Conservation (phyloP, 2,888 invertebrate species). For the Dendrolimus houi region DNA sequence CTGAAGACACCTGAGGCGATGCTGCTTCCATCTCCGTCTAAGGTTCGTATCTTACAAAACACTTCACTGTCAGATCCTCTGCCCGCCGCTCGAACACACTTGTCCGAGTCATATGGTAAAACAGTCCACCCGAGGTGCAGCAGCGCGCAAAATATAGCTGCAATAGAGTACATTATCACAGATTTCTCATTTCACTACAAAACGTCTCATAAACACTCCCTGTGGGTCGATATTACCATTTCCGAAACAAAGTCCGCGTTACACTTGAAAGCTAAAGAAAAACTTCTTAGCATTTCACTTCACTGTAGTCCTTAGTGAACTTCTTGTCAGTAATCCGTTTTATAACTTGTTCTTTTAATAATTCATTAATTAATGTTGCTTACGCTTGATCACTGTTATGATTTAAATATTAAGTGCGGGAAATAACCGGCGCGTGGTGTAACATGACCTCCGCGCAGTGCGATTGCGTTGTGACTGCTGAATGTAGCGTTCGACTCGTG, state of each 20-base stretch:
- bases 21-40: constrained; percentile 82
- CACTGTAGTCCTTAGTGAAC: constrained; percentile 49
- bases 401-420: constrained; percentile 68
- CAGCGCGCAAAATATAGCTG: constrained; percentile 68
- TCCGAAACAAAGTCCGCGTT: constrained; percentile 72
- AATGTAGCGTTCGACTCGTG: constrained; percentile 53
- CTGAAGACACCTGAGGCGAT: constrained; percentile 77
- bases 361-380: constrained; percentile 40
- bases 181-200: constrained; percentile 70
- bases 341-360: neutral
- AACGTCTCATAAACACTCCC: constrained; percentile 75
- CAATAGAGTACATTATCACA: constrained; percentile 70
- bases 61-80: constrained; percentile 71
- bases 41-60: constrained; percentile 81
- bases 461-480: constrained; percentile 66
- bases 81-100: constrained; percentile 60
- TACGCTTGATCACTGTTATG: constrained; percentile 48
- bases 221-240: constrained; percentile 75
- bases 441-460: constrained; percentile 53
- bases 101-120: constrained; percentile 70
- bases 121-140: constrained; percentile 73
- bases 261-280: constrained; percentile 61
- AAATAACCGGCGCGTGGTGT: constrained; percentile 41
- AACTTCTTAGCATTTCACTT: constrained; percentile 69
- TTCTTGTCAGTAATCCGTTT: constrained; percentile 1